phyloP scores from a whole-genome alignment of 2,888 invertebrate genomes.

The Eupithecia pulchellata region DNA sequence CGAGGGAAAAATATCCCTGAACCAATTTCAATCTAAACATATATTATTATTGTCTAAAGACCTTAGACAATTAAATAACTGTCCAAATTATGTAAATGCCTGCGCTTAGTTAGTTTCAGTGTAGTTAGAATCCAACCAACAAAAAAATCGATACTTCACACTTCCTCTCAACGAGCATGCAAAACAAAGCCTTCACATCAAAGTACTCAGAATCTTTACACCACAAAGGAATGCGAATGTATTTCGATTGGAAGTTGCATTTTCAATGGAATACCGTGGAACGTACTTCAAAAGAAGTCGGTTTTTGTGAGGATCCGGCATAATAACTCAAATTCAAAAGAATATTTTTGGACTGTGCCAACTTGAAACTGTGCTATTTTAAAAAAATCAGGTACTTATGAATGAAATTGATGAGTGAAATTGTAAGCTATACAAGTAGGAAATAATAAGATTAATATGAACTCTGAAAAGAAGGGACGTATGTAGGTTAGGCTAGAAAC shows the following conservation, averaged over 20 bases:
- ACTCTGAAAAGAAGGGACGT: no score
- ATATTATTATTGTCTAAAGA: no score
- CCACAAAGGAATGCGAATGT: slow-evolving; percentile 40
- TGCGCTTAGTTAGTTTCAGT: not conserved
- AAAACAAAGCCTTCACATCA: slow-evolving; percentile 32
- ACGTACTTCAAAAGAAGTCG: slow-evolving; percentile 30
- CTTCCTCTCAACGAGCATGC: slow-evolving; percentile 20
- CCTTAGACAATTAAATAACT: no score
- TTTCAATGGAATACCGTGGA: slow-evolving; percentile 30
- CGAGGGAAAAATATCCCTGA: no score
- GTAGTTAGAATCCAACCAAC: not conserved
- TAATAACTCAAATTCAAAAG: slow-evolving; percentile 1
- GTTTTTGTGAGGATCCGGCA: slow-evolving; percentile 24
- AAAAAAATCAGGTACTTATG: not conserved
- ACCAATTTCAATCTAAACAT: no score
- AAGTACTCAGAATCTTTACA: slow-evolving; percentile 34
- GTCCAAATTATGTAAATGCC: no score
- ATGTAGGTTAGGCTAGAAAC: not conserved
- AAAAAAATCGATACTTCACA: slow-evolving; percentile 1
- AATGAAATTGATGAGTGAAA: not conserved
- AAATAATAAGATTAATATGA: no score
- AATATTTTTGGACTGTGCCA: not conserved
- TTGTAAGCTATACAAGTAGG: not conserved
- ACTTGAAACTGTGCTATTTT: not conserved
- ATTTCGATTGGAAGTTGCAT: slow-evolving; percentile 37